phyloP scores from a whole-genome alignment of 2,888 invertebrate genomes.

The Augiades crinisus region DNA sequence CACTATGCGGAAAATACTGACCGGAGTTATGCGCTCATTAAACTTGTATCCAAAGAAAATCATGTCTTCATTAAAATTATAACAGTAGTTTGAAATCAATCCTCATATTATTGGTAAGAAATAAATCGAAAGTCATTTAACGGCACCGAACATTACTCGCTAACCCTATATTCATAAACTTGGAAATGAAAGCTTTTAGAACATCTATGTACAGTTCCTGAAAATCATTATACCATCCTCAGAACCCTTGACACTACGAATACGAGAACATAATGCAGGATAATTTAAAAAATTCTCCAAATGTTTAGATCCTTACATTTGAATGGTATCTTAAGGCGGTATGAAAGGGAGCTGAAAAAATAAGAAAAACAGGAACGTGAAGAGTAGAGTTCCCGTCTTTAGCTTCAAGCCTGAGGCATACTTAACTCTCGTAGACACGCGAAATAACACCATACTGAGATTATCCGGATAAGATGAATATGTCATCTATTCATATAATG shows the following conservation, averaged over 20 bases:
- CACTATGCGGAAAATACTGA: no score
- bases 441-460: background rate
- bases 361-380: conserved; percentile 2
- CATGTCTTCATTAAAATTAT: no score
- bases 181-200: no score
- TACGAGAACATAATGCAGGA: background rate
- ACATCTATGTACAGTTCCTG: no score
- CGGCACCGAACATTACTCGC: no score
- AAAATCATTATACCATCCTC: background rate
- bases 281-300: conserved; percentile 2
- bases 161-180: no score
- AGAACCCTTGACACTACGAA: background rate
- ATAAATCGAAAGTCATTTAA: no score
- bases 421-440: background rate
- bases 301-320: conserved; percentile 13
- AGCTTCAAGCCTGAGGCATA: conserved; percentile 8
- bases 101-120: no score
- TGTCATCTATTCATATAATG: no score
- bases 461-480: background rate
- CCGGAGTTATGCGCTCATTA: no score
- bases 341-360: conserved; percentile 16
- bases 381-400: conserved; percentile 11
- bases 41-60: no score
- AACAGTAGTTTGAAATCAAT: no score
- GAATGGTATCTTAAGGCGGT: conserved; percentile 23